Conservation (phyloP, 2,113 vertebrate species). For the Heterotilapia buettikoferi region DNA sequence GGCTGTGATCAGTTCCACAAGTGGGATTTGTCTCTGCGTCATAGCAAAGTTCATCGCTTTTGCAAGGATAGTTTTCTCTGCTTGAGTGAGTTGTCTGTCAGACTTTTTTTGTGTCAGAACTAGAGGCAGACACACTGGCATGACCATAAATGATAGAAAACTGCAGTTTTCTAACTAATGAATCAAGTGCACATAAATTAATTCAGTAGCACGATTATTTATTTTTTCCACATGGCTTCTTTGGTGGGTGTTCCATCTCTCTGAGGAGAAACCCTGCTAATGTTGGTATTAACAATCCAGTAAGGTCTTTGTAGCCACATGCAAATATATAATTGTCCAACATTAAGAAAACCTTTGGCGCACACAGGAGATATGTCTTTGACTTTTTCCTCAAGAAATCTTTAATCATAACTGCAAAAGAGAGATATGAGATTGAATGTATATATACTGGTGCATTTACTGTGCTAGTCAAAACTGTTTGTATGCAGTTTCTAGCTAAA, state of each 20-base stretch:
- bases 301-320: not conserved
- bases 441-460: not conserved
- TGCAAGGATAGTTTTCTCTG: not conserved
- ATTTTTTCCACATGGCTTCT: not conserved
- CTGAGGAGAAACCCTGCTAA: not conserved
- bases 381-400: not conserved
- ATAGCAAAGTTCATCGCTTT: not conserved
- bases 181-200: not conserved
- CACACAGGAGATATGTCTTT: not conserved
- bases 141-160: not conserved
- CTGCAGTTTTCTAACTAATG: not conserved
- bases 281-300: not conserved
- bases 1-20: not conserved
- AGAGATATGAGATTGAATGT: fast-evolving
- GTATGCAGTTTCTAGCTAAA: not conserved
- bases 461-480: not conserved
- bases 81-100: not conserved
- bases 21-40: fast-evolving
- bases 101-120: too few species aligned
- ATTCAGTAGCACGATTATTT: not conserved
- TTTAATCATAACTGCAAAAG: not conserved
- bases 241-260: not conserved
- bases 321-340: not conserved
- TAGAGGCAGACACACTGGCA: not conserved
- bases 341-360: not conserved